Conservation (phyloP, 2,797 vertebrate species). For the Sebastes diploproa region DNA sequence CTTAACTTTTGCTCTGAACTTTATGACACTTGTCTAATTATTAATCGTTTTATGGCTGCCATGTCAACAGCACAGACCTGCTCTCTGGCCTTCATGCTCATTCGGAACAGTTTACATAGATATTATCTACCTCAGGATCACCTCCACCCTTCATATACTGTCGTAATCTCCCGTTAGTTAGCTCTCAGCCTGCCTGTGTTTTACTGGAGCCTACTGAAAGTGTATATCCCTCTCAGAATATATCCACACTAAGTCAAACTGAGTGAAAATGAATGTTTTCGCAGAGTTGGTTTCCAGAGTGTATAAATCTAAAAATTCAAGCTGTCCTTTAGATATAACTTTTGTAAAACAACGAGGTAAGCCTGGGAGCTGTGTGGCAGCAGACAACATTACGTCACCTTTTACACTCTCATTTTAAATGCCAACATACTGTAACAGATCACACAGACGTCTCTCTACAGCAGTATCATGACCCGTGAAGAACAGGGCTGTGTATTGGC, state of each 20-base stretch:
- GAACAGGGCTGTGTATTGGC: too few species aligned
- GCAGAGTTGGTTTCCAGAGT: not conserved
- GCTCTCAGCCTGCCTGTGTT: not conserved
- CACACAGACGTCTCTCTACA: too few species aligned
- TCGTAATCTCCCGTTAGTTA: not conserved
- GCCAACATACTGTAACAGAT: too few species aligned
- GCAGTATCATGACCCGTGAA: too few species aligned
- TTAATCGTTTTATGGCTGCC: slow-evolving; percentile 57
- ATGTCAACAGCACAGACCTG: slow-evolving; percentile 16
- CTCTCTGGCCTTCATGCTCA: slow-evolving; percentile 17
- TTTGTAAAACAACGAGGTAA: not conserved
- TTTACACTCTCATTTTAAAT: not conserved
- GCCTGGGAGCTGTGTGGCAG: not conserved
- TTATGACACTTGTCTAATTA: slow-evolving; percentile 43
- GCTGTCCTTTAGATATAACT: not conserved
- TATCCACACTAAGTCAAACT: not conserved
- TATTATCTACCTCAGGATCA: not conserved
- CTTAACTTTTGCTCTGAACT: slow-evolving; percentile 10
- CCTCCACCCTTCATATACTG: not conserved
- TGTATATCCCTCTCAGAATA: not conserved
- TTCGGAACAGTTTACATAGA: slow-evolving; percentile 1
- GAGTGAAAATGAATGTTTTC: not conserved
- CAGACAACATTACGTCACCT: not conserved
- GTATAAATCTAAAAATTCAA: not conserved
- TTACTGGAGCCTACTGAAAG: not conserved